Evolutionary conservation across 2,888 invertebrate species (phyloP).

Genomic region (Idaea aversata): DNA sequence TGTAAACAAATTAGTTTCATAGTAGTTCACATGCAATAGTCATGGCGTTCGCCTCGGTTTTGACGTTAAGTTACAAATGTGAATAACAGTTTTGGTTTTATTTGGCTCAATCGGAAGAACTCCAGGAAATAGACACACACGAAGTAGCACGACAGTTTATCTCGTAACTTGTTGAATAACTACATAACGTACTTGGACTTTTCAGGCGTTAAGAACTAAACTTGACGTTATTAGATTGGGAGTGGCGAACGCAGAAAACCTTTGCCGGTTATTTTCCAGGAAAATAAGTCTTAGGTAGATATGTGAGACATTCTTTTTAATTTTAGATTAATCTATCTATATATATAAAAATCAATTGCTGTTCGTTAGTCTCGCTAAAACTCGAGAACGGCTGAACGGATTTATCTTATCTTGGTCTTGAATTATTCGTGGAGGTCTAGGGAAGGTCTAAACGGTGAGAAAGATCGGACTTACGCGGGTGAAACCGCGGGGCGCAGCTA

Average conservation of each 20-base stretch:
- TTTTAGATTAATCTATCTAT: no score
- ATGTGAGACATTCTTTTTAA: no score
- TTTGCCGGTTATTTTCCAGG: not conserved
- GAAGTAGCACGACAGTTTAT: not conserved
- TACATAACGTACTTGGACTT: not conserved
- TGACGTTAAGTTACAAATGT: slow-evolving; percentile 39
- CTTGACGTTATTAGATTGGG: not conserved
- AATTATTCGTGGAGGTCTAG: no score
- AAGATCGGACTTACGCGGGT: no score
- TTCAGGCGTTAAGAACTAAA: not conserved
- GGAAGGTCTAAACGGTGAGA: no score
- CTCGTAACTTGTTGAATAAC: slow-evolving; percentile 1
- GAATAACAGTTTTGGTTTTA: slow-evolving; percentile 12
- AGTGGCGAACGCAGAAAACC: not conserved
- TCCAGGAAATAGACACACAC: not conserved
- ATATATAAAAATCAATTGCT: no score
- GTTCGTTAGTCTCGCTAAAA: no score
- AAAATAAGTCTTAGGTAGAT: no score
- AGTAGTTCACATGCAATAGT: slow-evolving; percentile 14
- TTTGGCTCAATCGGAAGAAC: not conserved
- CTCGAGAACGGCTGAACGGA: no score
- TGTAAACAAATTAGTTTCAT: slow-evolving; percentile 9
- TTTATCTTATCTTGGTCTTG: no score
- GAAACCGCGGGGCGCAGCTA: no score
- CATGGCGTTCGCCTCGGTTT: slow-evolving; percentile 34